These are phyloP conservation scores for Papilio machaon DNA, from an alignment of 1,140 invertebrate genomes.

Conservation along the genomic window DNA sequence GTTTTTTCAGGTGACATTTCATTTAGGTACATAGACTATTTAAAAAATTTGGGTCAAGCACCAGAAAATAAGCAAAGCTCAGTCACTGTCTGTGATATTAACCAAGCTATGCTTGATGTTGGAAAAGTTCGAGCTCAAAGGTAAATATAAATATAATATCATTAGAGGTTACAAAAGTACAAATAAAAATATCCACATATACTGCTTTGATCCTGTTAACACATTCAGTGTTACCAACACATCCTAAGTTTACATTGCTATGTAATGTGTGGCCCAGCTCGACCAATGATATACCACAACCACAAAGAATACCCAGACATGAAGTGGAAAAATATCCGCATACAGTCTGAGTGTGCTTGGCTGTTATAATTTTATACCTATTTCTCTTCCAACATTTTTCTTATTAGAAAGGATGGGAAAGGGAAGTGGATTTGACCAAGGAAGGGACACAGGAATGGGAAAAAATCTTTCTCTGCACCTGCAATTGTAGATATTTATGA, in stretches of 20 bases:
- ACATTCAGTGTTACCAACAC: not conserved
- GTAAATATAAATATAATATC: no score
- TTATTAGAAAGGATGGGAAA: no score
- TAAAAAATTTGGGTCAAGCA: constrained; percentile 82
- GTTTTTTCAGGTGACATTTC: constrained; percentile 89
- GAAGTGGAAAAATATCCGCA: no score
- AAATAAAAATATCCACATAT: not conserved
- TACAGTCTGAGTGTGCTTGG: no score
- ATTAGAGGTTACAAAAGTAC: not conserved
- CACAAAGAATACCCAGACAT: no score
- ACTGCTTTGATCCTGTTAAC: not conserved
- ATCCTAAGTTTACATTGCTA: not conserved
- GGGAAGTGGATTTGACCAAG: no score
- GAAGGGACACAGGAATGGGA: no score
- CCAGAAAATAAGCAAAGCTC: constrained; percentile 81
- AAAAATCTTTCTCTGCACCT: no score
- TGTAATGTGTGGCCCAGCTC: not conserved
- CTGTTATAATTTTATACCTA: no score
- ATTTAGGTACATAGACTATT: constrained; percentile 91
- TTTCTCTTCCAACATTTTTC: no score
- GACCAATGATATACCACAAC: no score
- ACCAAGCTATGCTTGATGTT: constrained; percentile 96
- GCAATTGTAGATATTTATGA: no score
- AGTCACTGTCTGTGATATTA: constrained; percentile 97
- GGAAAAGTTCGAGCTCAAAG: constrained; percentile 89